Evolutionary conservation across 1,140 invertebrate species (phyloP).

Genomic region (Microvelia longipes): DNA sequence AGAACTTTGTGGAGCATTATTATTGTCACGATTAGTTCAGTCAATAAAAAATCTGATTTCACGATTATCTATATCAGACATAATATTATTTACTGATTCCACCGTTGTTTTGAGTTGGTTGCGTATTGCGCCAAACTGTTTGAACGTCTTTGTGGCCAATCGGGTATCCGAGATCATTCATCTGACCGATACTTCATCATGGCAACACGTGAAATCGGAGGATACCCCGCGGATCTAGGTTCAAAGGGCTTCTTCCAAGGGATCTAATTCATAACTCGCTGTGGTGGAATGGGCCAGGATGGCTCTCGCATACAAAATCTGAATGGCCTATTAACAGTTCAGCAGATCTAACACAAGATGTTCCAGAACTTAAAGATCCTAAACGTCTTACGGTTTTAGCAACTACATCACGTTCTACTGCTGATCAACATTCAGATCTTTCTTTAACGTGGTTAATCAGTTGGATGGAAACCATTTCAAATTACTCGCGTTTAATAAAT

Average conservation of each 20-base stretch:
- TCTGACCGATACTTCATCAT: neutral
- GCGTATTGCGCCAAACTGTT: slow-evolving; percentile 14
- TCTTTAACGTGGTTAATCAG: neutral
- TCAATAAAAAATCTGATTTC: neutral
- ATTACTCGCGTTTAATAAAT: neutral
- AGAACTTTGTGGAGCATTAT: slow-evolving; percentile 26
- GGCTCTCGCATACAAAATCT: neutral
- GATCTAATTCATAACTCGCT: neutral
- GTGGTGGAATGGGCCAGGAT: neutral
- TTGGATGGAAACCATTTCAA: neutral
- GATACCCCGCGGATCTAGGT: neutral
- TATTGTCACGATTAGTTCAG: slow-evolving; percentile 20
- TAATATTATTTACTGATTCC: slow-evolving; percentile 25
- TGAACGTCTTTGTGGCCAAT: neutral
- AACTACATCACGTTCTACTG: neutral
- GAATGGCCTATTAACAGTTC: neutral
- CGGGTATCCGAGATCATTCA: neutral
- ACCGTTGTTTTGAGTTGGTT: slow-evolving; percentile 24
- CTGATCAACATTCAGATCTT: neutral
- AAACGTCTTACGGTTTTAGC: neutral
- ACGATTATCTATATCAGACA: neutral
- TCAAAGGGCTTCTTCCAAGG: neutral
- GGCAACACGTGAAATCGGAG: neutral
- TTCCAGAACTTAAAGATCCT: neutral
- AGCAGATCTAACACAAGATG: neutral